A percentile compares a stretch with the other conserved stretches of the same genome.
These are phyloP conservation scores for Portevinia maculata DNA, from an alignment of 2,888 invertebrate genomes.

Conservation along the genomic window DNA sequence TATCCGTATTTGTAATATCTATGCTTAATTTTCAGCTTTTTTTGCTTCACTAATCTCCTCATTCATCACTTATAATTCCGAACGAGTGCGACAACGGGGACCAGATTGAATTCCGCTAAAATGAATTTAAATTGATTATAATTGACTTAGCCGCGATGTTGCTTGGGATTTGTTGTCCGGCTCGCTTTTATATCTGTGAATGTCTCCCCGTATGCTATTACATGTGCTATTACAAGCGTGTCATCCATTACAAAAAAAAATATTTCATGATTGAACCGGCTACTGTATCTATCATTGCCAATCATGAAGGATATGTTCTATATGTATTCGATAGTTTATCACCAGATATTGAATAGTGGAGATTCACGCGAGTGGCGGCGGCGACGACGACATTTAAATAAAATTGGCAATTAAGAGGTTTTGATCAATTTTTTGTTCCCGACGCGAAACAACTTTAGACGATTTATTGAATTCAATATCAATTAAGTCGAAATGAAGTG, in stretches of 20 bases:
- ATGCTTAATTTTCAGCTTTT: background rate
- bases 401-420: slow-evolving; percentile 50
- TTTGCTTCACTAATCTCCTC: slow-evolving; percentile 34
- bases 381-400: slow-evolving; percentile 2
- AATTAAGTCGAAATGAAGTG: slow-evolving; percentile 58
- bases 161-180: slow-evolving; percentile 63
- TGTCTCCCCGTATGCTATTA: slow-evolving; percentile 48
- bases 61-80: slow-evolving; percentile 63
- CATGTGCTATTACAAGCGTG: slow-evolving; percentile 35
- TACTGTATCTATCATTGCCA: background rate
- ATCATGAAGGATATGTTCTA: slow-evolving; percentile 16
- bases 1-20: background rate
- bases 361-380: slow-evolving; percentile 34
- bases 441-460: slow-evolving; percentile 40
- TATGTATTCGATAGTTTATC: slow-evolving; percentile 24
- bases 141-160: slow-evolving; percentile 71
- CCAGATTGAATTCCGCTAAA: slow-evolving; percentile 66
- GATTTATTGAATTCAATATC: slow-evolving; percentile 61
- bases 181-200: slow-evolving; percentile 59
- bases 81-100: slow-evolving; percentile 56
- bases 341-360: slow-evolving; percentile 48
- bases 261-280: background rate
- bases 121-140: slow-evolving; percentile 74
- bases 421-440: slow-evolving; percentile 32
- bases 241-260: slow-evolving; percentile 7